Evolutionary conservation across 2,113 vertebrate genomes (phyloP).

Genomic region (Sebastes schlegelii): DNA sequence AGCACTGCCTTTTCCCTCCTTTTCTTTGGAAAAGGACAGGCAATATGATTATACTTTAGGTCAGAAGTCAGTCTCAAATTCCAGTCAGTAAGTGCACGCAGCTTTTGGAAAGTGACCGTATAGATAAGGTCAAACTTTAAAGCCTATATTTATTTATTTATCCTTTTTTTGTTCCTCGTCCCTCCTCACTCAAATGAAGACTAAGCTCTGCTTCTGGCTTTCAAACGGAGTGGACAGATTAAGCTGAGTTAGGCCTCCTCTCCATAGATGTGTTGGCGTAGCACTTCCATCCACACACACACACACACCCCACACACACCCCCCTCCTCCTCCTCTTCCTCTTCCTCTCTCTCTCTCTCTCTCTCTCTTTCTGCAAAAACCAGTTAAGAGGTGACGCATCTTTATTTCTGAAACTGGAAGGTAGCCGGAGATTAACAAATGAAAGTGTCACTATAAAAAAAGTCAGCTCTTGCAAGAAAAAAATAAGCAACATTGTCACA

Average conservation of each 20-base stretch:
- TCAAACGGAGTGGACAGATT: slow-evolving; percentile 78
- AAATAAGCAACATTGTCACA: background rate
- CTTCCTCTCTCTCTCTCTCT: slow-evolving; percentile 3
- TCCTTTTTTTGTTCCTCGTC: slow-evolving; percentile 32
- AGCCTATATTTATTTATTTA: slow-evolving; percentile 77
- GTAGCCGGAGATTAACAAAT: slow-evolving; percentile 56
- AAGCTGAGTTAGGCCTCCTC: slow-evolving; percentile 78
- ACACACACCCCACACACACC: background rate
- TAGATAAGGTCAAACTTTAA: slow-evolving; percentile 76
- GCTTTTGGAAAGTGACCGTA: slow-evolving; percentile 74
- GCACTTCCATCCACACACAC: slow-evolving; percentile 71
- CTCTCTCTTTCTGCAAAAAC: slow-evolving; percentile 38
- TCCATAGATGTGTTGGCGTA: slow-evolving; percentile 77
- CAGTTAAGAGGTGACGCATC: slow-evolving; percentile 54
- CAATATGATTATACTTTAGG: slow-evolving; percentile 59
- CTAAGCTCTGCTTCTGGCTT: slow-evolving; percentile 77
- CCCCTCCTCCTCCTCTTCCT: background rate
- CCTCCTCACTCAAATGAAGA: slow-evolving; percentile 65
- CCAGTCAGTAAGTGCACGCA: slow-evolving; percentile 54
- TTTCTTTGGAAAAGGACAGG: slow-evolving; percentile 20
- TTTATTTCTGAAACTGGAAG: slow-evolving; percentile 52
- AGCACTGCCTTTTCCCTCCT: background rate
- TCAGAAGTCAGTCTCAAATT: slow-evolving; percentile 71
- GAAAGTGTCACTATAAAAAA: slow-evolving; percentile 26
- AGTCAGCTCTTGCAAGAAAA: background rate